phyloP scores from a whole-genome alignment of 2,113 vertebrate genomes.

The Sorex araneus region DNA sequence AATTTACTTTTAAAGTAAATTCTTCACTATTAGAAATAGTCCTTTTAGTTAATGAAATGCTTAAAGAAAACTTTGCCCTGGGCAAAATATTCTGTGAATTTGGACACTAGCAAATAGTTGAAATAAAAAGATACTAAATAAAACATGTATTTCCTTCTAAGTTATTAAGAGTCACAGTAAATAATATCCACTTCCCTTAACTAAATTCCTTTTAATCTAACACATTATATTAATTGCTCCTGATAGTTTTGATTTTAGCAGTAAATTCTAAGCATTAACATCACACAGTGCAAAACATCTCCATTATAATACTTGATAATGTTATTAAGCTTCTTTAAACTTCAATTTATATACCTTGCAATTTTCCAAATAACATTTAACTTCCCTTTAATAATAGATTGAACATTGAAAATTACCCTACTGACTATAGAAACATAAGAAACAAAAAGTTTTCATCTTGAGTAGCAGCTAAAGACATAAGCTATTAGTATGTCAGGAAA shows the following conservation, averaged over 20 bases:
- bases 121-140: conserved; percentile 33
- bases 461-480: background rate
- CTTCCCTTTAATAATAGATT: conserved; percentile 50
- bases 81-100: conserved; percentile 59
- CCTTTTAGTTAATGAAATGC: conserved; percentile 20
- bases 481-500: background rate
- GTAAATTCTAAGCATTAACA: conserved; percentile 23
- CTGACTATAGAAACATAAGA: conserved; percentile 16
- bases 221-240: conserved; percentile 35
- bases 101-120: conserved; percentile 49
- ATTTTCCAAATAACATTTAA: conserved; percentile 66
- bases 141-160: conserved; percentile 54
- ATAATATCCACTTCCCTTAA: conserved; percentile 52
- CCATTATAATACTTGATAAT: conserved; percentile 60
- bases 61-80: conserved; percentile 41
- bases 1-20: conserved; percentile 54
- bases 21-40: conserved; percentile 27
- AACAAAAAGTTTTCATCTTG: conserved; percentile 11
- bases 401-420: conserved; percentile 56
- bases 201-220: conserved; percentile 58
- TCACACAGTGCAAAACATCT: conserved; percentile 55
- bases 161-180: conserved; percentile 50
- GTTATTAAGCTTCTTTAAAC: conserved; percentile 40
- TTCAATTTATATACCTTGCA: conserved; percentile 64
- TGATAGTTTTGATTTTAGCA: conserved; percentile 51